Percentiles rank a stretch among this genome's conserved stretches.
These are phyloP conservation scores for Watsonalla cultraria DNA, from an alignment of 2,888 invertebrate species.

Conservation along the genomic window DNA sequence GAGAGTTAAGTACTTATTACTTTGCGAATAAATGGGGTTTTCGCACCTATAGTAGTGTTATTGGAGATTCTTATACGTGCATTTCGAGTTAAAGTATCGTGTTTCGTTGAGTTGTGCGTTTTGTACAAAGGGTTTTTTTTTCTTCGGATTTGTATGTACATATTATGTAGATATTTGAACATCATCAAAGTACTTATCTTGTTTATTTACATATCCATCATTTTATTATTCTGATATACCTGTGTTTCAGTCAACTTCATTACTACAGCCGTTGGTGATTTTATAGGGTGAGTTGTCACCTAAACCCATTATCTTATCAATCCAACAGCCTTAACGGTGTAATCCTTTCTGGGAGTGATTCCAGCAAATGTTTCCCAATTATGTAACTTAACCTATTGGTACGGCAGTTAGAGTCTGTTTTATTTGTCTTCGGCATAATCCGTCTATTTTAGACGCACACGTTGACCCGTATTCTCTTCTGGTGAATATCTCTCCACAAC, in stretches of 20 bases:
- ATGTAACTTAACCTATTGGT: background rate
- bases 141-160: no score
- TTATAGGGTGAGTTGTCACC: no score
- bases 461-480: conserved; percentile 34
- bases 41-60: conserved; percentile 6
- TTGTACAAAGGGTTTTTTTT: no score
- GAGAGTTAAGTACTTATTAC: conserved; percentile 30
- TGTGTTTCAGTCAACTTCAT: no score
- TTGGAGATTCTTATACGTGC: background rate
- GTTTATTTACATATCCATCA: no score
- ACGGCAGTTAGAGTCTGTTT: background rate
- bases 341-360: background rate
- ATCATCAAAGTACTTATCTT: no score
- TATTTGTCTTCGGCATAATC: conserved; percentile 5
- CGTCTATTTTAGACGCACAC: conserved; percentile 31
- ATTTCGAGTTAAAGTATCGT: background rate
- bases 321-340: no score
- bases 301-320: no score
- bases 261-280: no score
- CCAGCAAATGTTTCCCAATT: background rate
- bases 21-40: conserved; percentile 26
- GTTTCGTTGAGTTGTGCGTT: no score
- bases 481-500: conserved; percentile 45
- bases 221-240: no score
- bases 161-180: no score